Evolutionary conservation across 2,888 invertebrate species (phyloP).

Genomic region (Reticulitermes lucifugus): DNA sequence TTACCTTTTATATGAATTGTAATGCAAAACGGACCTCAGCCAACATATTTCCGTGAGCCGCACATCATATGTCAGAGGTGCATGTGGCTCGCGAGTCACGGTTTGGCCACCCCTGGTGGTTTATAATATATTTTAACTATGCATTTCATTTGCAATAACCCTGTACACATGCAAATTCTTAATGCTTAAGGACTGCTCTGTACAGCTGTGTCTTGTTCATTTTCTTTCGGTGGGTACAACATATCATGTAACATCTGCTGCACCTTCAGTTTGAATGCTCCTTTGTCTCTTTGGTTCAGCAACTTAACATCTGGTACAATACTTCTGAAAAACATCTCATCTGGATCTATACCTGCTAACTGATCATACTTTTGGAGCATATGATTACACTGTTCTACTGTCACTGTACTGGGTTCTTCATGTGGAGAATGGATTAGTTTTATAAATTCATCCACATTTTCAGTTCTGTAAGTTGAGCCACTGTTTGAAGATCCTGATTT

Average conservation of each 20-base stretch:
- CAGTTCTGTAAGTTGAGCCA: background rate
- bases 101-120: no score
- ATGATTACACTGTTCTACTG: background rate
- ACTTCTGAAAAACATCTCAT: constrained; percentile 38
- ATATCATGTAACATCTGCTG: constrained; percentile 20
- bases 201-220: background rate
- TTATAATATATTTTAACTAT: no score
- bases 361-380: background rate
- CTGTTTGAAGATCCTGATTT: background rate
- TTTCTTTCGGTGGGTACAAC: constrained; percentile 12
- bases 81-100: no score
- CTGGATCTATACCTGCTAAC: constrained; percentile 9
- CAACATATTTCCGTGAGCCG: no score
- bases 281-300: constrained; percentile 31
- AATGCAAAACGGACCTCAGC: no score
- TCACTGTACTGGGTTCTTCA: background rate
- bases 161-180: no score
- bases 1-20: no score
- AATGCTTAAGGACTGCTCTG: background rate
- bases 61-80: no score
- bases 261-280: constrained; percentile 16
- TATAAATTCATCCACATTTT: constrained; percentile 14
- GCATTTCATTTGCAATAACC: no score
- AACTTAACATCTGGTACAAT: constrained; percentile 31
- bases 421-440: constrained; percentile 1